Base-by-base conservation (phyloP, 2,888 invertebrate species). In the Ophion ventricosus region DNA sequence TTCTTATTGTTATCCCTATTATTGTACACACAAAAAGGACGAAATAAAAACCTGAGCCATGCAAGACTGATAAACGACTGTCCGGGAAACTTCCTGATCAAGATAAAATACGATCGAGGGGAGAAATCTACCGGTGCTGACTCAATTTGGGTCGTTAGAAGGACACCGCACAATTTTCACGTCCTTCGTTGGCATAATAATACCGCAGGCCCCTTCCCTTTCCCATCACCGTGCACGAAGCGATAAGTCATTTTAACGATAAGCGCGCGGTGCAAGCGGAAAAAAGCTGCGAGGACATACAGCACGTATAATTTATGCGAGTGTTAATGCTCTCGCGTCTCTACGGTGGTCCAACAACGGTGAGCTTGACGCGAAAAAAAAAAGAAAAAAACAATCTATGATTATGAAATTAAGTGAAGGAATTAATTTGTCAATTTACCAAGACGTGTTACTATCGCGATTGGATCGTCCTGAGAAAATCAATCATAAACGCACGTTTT, bases 171-270 rank as follows among this genome's bases (percentile, higher is more conserved):
- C 56, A 49, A 63, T 49, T 40, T 35, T 54, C 78, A 57, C 64
- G 69, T 80, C 56, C 72, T 76, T 80, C 75, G 59, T 35, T 64
- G 29, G 85, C 80, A 80, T 54, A 29, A 64, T 72, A 79, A 79
- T 64, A 79, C 79, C 72, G 17, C 17, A n/a, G 7, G 59, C n/a
- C 29, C 66, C 61, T 64, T 23, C 43, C 57, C 63, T 54, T n/a
- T 49, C 54, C 57, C 61, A 54, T 63, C 25, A 25, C 57, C 43
- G 35, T 88, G 87, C 86, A 49, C 49, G 17, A 82, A 88, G 87
- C 91, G 90, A 91, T 92, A 92, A 91, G 91, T 92, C 92, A 92
- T 91, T 91, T 88, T 87, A 89, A 89, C 90, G 91, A 92, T 92
- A 91, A 92, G 90, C 89, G 49, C 87, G 29, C 75, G 80, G 80